Conservation (phyloP, 2,888 invertebrate species). For the Phyllotreta cruciferae region DNA sequence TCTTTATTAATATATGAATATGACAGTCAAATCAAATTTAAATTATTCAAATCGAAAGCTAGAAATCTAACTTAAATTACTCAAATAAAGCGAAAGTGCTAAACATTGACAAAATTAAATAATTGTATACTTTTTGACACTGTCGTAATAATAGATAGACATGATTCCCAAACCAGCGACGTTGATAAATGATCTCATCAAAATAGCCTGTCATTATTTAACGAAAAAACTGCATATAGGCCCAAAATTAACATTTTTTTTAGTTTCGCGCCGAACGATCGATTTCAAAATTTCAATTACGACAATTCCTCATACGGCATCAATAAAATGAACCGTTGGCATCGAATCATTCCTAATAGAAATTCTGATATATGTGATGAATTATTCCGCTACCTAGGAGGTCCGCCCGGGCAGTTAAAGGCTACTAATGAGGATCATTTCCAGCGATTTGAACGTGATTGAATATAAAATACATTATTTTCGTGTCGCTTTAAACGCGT, state of each 20-base stretch:
- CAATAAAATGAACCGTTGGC: constrained; percentile 9
- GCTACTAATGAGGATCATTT: constrained; percentile 27
- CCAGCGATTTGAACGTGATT: constrained; percentile 21
- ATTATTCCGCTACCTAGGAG: constrained; percentile 27
- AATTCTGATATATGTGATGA: constrained; percentile 25
- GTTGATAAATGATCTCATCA: no score
- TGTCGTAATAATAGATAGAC: no score
- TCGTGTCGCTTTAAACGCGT: constrained; percentile 4
- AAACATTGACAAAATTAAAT: no score
- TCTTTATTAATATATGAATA: no score
- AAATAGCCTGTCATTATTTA: background rate
- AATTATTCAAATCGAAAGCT: no score
- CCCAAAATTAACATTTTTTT: background rate
- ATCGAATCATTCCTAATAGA: constrained; percentile 10
- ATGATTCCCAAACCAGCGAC: no score
- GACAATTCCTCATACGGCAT: constrained; percentile 14
- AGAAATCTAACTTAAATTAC: no score
- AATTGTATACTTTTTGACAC: no score
- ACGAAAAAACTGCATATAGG: background rate
- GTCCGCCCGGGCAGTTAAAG: constrained; percentile 16
- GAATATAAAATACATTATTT: constrained; percentile 19
- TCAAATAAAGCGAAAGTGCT: no score
- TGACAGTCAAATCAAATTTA: no score
- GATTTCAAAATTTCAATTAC: constrained; percentile 19
- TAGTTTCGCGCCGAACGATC: background rate